A percentile compares a stretch with the other conserved stretches of the same genome.
These are phyloP conservation scores for Lepidochitona cinerea DNA, from an alignment of 2,888 invertebrate species.

Conservation along the genomic window DNA sequence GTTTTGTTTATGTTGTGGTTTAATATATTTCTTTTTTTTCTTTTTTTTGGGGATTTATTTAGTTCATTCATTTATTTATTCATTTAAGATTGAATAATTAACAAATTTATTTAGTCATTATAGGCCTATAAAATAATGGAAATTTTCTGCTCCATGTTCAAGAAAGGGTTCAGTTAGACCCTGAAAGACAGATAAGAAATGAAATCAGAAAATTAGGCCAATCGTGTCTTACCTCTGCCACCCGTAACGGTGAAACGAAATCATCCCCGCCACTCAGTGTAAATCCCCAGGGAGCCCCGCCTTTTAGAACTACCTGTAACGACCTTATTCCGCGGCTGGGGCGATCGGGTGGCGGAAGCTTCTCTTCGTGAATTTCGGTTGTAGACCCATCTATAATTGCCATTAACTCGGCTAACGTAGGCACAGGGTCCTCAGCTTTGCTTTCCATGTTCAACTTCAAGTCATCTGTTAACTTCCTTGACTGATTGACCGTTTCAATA, in stretches of 20 bases:
- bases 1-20: no score
- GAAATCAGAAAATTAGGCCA: no score
- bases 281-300: slow-evolving; percentile 61
- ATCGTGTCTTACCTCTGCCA: slow-evolving; percentile 45
- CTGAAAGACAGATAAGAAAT: not conserved
- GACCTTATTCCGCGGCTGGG: slow-evolving; percentile 15
- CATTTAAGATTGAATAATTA: no score
- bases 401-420: not conserved
- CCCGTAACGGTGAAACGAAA: slow-evolving; percentile 41
- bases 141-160: not conserved
- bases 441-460: no score
- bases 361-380: not conserved
- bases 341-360: not conserved
- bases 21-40: no score
- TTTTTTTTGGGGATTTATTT: no score
- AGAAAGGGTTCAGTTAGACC: not conserved
- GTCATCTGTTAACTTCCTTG: no score
- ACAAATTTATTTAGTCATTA: no score
- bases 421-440: not conserved
- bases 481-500: no score
- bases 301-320: slow-evolving; percentile 52
- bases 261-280: slow-evolving; percentile 45
- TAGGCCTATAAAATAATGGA: no score
- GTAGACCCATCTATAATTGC: not conserved
- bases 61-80: no score